Base-by-base conservation (phyloP, 2,797 vertebrate genomes). In the Chelonia mydas region DNA sequence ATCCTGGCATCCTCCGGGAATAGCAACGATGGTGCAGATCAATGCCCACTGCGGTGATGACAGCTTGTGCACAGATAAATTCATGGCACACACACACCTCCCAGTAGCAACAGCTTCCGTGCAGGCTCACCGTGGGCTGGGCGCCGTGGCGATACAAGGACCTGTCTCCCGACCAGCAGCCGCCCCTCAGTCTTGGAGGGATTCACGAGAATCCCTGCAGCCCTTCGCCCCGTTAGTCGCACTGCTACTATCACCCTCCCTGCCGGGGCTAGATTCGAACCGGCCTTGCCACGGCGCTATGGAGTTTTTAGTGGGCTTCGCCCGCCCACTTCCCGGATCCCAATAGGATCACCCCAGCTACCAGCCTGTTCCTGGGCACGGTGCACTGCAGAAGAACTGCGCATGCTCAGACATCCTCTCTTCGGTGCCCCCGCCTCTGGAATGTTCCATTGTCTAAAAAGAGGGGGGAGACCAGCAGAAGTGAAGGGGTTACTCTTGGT, bases 401-500 rank as follows among this genome's bases (percentile, higher is more conserved):
- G 90, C 85, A 87, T 17, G 15, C 80, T 25, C 80, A 49, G 7
- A 50, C 19, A 8, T 25, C 86, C 51, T 45, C 81, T 1, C 45
- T 11, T 61, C 61, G 57, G 27, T n/a, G 1, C 51, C 33, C 1
- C 13, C 1, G 53, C 49, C 0, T 4, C 1, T 0, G 89, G 95
- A 83, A 81, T 16, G 90, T 95, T 95, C 94, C 94, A 97, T 80
- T 54, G 6, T 27, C 25, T 2, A 11, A 12, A 1, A 5, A 3
- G 68, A 23, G 77, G 81, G 47, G 13, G 2, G 27, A 2, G 25
- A 11, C 27, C 15, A 19, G 50, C 16, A 6, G 31, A 28, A 6
- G 27, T 28, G 41, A 51, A 23, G 27, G 17, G 53, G 16, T 7
- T 0, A 21, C 0, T 31, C 0, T n/a, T 47, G 8, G 1, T 3